Conservation (phyloP, 1,140 invertebrate genomes). For the Cydia amplana region DNA sequence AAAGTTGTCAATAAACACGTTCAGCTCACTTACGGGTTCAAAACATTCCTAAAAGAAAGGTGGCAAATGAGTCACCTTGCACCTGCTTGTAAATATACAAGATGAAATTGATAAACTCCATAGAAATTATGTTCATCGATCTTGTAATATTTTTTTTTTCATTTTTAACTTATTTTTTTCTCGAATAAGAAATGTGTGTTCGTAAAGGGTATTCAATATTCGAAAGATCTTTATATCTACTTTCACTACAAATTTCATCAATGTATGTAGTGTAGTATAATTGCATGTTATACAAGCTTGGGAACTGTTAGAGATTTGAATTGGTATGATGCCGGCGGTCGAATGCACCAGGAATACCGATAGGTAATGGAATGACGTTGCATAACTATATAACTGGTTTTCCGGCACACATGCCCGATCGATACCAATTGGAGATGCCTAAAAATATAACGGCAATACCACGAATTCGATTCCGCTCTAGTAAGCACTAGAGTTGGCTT, state of each 20-base stretch:
- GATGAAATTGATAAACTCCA: background rate
- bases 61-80: background rate
- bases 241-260: too few species aligned
- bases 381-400: conserved; percentile 30
- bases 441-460: conserved; percentile 28
- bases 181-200: too few species aligned
- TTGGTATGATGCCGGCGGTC: background rate
- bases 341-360: conserved; percentile 29
- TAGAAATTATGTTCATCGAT: background rate
- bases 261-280: too few species aligned
- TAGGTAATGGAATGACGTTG: conserved; percentile 31
- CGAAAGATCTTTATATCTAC: too few species aligned
- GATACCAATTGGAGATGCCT: conserved; percentile 27
- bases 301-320: background rate
- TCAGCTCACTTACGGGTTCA: background rate
- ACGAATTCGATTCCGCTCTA: background rate
- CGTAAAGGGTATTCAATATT: too few species aligned
- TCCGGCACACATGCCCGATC: conserved; percentile 28
- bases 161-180: too few species aligned
- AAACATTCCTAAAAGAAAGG: conserved; percentile 19
- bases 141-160: too few species aligned
- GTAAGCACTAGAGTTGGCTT: background rate
- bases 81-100: background rate
- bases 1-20: background rate
- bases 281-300: background rate